Conservation (phyloP, 2,113 vertebrate species). For the Ursus arctos region DNA sequence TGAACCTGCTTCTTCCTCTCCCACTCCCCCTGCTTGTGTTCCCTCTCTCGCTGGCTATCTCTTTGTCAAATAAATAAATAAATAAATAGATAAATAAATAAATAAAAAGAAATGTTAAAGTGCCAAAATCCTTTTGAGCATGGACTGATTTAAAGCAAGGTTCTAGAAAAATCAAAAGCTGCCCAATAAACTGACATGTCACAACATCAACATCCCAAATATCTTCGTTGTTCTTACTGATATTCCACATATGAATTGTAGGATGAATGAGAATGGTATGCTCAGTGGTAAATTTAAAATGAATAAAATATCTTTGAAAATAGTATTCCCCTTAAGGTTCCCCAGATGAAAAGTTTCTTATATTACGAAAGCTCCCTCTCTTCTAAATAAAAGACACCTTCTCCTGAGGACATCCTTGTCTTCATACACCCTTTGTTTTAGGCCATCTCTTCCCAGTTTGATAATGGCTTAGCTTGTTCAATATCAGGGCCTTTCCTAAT, state of each 20-base stretch:
- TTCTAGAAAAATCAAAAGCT: not conserved
- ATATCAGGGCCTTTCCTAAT: conserved; percentile 66
- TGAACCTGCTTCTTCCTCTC: too few relatives aligned
- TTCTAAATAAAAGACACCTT: conserved; percentile 65
- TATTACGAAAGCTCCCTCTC: not conserved
- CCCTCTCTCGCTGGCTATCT: too few relatives aligned
- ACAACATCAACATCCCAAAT: not conserved
- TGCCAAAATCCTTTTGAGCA: not conserved
- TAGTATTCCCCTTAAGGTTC: conserved; percentile 17
- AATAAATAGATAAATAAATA: too few relatives aligned
- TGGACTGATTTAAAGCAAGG: not conserved
- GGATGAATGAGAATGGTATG: not conserved
- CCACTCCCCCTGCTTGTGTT: too few relatives aligned
- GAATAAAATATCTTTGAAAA: conserved; percentile 57
- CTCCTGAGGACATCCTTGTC: conserved; percentile 67
- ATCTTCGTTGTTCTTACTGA: not conserved
- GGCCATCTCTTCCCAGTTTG: conserved; percentile 73
- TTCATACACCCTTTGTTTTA: conserved; percentile 65
- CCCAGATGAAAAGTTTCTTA: conserved; percentile 25
- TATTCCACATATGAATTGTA: conserved; percentile 6
- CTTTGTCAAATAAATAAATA: too few relatives aligned
- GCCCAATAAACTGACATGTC: not conserved
- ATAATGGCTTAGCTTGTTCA: conserved; percentile 70
- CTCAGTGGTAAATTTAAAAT: conserved; percentile 51
- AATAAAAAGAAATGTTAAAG: not conserved